phyloP scores from a whole-genome alignment of 2,797 vertebrate genomes.

The Oreortyx pictus region DNA sequence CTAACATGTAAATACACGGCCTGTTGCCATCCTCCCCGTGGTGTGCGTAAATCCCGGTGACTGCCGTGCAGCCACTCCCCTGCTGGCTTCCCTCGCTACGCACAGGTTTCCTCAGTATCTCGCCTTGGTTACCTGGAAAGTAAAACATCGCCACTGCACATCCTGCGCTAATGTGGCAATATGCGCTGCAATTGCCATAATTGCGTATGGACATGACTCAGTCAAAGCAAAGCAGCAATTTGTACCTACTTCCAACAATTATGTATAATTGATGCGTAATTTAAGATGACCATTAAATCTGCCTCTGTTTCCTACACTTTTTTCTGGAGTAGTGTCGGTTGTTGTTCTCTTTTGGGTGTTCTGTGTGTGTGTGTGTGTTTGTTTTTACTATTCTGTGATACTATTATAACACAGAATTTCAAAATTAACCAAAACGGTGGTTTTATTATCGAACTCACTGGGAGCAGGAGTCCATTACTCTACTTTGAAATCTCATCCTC shows the following conservation, averaged over 20 bases:
- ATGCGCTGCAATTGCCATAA: neutral
- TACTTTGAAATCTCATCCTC: neutral
- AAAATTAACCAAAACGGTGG: neutral
- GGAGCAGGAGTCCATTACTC: fast-evolving
- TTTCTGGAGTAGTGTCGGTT: neutral
- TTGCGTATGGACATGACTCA: neutral
- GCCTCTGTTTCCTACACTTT: neutral
- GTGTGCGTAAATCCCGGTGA: neutral
- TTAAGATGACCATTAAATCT: neutral
- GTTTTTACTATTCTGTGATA: neutral
- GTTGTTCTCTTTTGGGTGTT: neutral
- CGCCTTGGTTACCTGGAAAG: neutral
- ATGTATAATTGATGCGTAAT: neutral
- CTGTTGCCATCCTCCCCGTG: neutral
- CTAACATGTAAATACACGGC: neutral
- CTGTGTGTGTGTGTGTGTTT: neutral
- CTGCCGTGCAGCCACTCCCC: neutral
- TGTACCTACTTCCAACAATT: neutral
- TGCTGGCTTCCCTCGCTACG: neutral
- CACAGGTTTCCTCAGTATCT: neutral
- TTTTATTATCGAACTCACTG: neutral
- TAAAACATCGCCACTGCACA: neutral
- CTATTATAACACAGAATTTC: fast-evolving
- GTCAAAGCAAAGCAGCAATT: neutral
- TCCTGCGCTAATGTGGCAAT: neutral